Base-by-base conservation (phyloP, 2,113 vertebrate genomes). In the Ramphastos sulfuratus region DNA sequence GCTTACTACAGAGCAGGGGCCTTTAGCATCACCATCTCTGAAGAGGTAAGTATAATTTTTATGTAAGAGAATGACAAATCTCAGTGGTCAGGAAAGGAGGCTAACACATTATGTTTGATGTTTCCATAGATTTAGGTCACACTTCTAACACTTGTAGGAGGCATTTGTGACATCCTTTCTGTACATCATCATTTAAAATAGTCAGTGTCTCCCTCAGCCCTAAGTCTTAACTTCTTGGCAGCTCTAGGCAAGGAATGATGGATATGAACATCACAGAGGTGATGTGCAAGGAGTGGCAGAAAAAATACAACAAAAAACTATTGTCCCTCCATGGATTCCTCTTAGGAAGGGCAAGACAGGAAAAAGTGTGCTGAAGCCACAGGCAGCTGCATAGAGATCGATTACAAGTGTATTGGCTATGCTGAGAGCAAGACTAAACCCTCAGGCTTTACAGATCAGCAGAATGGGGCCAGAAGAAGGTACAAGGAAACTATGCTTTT, bases 1-100 rank as follows among this genome's bases (percentile, higher is more conserved):
- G 93, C 96, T 42, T 95, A 97, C 73, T 97, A 95, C 65, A 88
- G 48, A 63, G 89, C 96, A 19, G 96, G 96, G 13, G 94, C 87
- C 31, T 97, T 97, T 70, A 83, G 95, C 7, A 48, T 94, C 89
- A 92, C 59, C 5, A 35, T 97, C 44, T 94, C 94, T 1, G 2
- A 96, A 93, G 96, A 96, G 88, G 96, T 97, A 23, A 97, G 92
- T 70, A 58, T 60, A 44, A 71, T 64, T 88, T 88, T 25, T 28
- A 24, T 52, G 13, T 70, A 60, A 31, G 15, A 76, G 63, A 74
- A 92, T 59, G 55, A 42, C n/a, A 76, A 75, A 42, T 80, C 55
- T 44, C 56, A 72, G 35, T 15, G 69, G 35, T 76, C 59, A 87
- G 42, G 27, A 46, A 44, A 80, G 35, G 50, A 58, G n/a, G 60